Evolutionary conservation across 2,797 vertebrate genomes (phyloP).

Genomic region (Sebastes kiyomatsui): DNA sequence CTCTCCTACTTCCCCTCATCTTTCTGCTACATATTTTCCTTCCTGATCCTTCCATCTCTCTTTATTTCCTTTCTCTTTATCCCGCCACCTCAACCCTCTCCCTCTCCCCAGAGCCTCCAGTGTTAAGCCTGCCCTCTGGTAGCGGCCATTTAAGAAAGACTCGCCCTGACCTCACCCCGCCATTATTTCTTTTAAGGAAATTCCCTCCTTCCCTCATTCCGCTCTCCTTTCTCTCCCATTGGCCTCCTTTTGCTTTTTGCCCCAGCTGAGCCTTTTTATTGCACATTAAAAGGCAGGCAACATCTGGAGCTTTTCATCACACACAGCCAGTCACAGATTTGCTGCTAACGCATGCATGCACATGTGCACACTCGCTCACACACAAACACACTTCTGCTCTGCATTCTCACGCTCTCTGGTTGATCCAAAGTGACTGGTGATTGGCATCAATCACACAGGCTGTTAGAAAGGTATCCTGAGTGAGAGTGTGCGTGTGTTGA

Average conservation of each 20-base stretch:
- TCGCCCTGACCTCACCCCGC: conserved; percentile 81
- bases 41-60: conserved; percentile 9
- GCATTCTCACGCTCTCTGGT: conserved; percentile 84
- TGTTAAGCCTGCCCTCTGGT: conserved; percentile 84
- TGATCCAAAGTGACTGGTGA: conserved; percentile 80
- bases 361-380: conserved; percentile 58
- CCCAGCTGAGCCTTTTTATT: conserved; percentile 90
- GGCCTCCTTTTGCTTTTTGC: conserved; percentile 85
- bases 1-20: not conserved
- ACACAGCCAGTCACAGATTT: conserved; percentile 80
- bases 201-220: conserved; percentile 80
- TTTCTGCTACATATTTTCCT: conserved; percentile 32
- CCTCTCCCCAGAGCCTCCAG: conserved; percentile 61
- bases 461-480: conserved; percentile 68
- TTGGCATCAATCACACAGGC: conserved; percentile 79
- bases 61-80: conserved; percentile 69
- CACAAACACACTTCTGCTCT: conserved; percentile 55
- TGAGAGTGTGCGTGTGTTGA: conserved; percentile 27
- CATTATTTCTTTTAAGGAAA: conserved; percentile 83
- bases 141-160: conserved; percentile 82
- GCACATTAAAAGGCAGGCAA: conserved; percentile 91
- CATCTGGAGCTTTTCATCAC: conserved; percentile 90
- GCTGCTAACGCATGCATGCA: conserved; percentile 78
- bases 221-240: conserved; percentile 70
- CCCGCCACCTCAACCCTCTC: conserved; percentile 70